Percentiles rank a stretch among this genome's conserved stretches.
Conservation (phyloP, 2,888 invertebrate genomes). For the Salticus scenicus region DNA sequence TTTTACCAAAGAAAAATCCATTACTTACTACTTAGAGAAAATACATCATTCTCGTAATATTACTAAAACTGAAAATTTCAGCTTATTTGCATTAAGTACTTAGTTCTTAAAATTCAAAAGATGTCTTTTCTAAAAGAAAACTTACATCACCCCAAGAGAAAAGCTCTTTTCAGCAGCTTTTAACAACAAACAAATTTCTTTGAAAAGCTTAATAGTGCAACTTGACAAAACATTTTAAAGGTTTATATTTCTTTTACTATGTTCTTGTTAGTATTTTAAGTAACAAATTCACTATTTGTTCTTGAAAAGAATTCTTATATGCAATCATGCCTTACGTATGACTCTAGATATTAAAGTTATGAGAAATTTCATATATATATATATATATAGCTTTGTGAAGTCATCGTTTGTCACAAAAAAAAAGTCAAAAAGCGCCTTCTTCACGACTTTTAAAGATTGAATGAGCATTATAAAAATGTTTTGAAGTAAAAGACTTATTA, state of each 20-base stretch:
- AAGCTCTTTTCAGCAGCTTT: not conserved
- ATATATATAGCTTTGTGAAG: too few relatives aligned
- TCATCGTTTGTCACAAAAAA: not conserved
- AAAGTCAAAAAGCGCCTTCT: conserved; percentile 22
- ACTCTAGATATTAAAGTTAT: not conserved
- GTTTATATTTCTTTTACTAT: not conserved
- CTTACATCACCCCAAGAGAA: not conserved
- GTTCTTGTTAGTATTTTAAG: not conserved
- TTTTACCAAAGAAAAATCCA: too few relatives aligned
- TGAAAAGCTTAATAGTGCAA: not conserved
- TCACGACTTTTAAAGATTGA: conserved; percentile 26
- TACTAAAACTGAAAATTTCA: not conserved
- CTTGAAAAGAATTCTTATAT: not conserved
- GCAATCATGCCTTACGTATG: not conserved
- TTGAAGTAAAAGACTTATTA: conserved; percentile 42
- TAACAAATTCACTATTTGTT: not conserved
- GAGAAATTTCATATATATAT: not conserved
- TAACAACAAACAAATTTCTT: not conserved
- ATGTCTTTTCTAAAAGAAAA: not conserved
- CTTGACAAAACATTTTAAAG: not conserved
- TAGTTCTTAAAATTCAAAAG: not conserved
- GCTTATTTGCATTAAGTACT: not conserved
- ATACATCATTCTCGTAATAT: too few relatives aligned
- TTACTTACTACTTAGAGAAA: too few relatives aligned
- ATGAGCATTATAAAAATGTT: conserved; percentile 40